Evolutionary conservation across 2,113 vertebrate genomes (phyloP).

Genomic region (Hippoglossus stenolepis): DNA sequence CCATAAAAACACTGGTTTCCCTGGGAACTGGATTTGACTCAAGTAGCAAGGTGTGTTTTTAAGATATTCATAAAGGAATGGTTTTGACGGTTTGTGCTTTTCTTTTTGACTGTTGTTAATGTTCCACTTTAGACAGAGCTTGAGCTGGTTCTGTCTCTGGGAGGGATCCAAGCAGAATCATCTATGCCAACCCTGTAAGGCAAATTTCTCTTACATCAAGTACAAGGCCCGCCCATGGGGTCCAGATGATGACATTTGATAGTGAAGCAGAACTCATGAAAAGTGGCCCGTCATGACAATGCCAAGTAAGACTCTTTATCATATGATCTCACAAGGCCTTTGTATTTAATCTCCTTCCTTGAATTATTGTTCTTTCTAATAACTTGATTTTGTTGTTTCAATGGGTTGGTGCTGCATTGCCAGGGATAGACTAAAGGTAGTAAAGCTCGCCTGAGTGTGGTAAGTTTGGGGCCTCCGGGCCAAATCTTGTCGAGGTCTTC

Average conservation of each 20-base stretch:
- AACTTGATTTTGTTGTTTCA: slow-evolving; percentile 53
- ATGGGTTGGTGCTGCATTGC: slow-evolving; percentile 96
- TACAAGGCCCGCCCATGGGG: slow-evolving; percentile 93
- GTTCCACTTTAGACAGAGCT: slow-evolving; percentile 88
- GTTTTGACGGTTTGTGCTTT: not conserved
- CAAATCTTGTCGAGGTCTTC: slow-evolving; percentile 90
- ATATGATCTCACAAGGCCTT: too few relatives aligned
- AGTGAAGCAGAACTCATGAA: slow-evolving; percentile 96
- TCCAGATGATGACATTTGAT: slow-evolving; percentile 99
- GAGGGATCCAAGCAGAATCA: slow-evolving; percentile 91
- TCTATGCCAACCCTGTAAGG: slow-evolving; percentile 99
- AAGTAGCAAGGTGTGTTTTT: slow-evolving; percentile 90
- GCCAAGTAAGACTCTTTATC: slow-evolving; percentile 88
- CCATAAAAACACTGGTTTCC: slow-evolving; percentile 89
- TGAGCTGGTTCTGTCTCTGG: slow-evolving; percentile 92
- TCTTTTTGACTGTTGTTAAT: slow-evolving; percentile 12
- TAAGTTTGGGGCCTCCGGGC: slow-evolving; percentile 96
- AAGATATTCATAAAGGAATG: not conserved
- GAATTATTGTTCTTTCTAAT: not conserved
- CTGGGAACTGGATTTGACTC: slow-evolving; percentile 96
- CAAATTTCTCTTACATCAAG: slow-evolving; percentile 98
- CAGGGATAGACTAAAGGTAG: slow-evolving; percentile 94
- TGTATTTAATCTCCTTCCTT: too few relatives aligned
- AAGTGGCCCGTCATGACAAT: slow-evolving; percentile 93
- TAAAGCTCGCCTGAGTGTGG: slow-evolving; percentile 93